phyloP scores from a whole-genome alignment of 2,113 vertebrate genomes.

The Psilopsiagon aymara region DNA sequence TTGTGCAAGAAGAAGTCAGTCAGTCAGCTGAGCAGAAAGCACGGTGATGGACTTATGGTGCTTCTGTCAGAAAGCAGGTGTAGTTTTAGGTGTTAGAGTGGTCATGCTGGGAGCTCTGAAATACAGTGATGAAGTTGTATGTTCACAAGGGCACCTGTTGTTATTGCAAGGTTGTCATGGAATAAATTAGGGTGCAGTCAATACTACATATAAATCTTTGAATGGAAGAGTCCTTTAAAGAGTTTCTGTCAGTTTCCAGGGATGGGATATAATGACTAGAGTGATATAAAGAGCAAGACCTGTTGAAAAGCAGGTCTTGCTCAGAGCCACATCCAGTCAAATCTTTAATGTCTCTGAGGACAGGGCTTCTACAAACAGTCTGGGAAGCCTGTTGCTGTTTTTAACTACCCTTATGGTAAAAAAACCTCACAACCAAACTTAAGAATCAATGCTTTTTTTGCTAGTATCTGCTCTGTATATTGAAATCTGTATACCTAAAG shows the following conservation, averaged over 20 bases:
- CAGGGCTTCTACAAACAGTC: not conserved
- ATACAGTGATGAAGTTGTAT: accelerated
- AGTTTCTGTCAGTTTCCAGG: not conserved
- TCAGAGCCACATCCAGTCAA: not conserved
- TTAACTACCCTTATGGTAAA: not conserved
- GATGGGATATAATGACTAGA: accelerated
- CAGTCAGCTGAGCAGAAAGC: not conserved
- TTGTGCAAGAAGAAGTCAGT: not conserved
- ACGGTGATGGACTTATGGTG: accelerated
- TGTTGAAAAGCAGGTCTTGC: not conserved
- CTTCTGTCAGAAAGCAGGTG: not conserved
- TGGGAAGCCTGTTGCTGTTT: not conserved
- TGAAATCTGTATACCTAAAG: not conserved
- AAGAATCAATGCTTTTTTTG: accelerated
- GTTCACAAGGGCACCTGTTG: not conserved
- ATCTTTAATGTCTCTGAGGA: not conserved
- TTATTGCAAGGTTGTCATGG: not conserved
- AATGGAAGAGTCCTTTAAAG: not conserved
- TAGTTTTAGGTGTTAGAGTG: not conserved
- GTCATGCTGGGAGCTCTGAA: not conserved
- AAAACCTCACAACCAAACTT: accelerated
- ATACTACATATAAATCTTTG: not conserved
- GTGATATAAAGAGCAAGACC: not conserved
- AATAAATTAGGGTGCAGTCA: not conserved
- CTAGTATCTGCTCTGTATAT: not conserved